Evolutionary conservation across 2,888 invertebrate species (phyloP), one percentile per base, ranked within the genome.

Genomic region (Brachyopa scutellaris): DNA sequence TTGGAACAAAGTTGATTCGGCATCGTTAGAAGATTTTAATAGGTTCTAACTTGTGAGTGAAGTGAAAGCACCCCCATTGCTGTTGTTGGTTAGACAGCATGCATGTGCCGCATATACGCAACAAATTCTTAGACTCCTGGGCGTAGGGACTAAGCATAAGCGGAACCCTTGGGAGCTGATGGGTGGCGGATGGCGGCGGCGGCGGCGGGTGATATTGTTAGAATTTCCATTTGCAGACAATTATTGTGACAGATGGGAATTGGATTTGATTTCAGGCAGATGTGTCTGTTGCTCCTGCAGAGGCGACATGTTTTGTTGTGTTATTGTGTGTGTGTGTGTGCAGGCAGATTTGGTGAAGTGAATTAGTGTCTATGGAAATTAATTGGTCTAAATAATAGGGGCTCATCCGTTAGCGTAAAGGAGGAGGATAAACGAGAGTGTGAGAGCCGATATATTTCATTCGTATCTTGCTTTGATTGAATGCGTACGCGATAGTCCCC

Each of bases 151-250:
- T 51, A 36, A 64, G 26, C 15, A 31, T n/a, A 33, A 33, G n/a
- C 33, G 33, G 36, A 33, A n/a, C 33, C 13, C 9, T 13, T 23
- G 33, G 17, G 6, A n/a, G 9, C 9, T 13, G 6, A 26, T 26
- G 26, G 26, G 26, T 6, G 26, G 21, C 55, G 55, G n/a, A 21
- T 33, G 9, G n/a, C 17, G 17, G 23, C 21, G 9, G n/a, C 17
- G 11, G 17, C 21, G 26, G 47, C n/a, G n/a, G 62, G 26, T 26
- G 23, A 31, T 47, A 64, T 70, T 77, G 70, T 66, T 72, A 66
- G 70, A 72, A 77, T 82, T 82, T 82, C 77, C 82, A 82, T 82
- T 82, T 82, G 76, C 59, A 82, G 70, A 77, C 82, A 82, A 82
- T 82, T 82, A 77, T 77, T 77, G 77, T 77, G 77, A 77, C 77